Evolutionary conservation across 1,140 invertebrate species (phyloP), one percentile per base, ranked within the genome.

Genomic region (Camponotus vicinus): DNA sequence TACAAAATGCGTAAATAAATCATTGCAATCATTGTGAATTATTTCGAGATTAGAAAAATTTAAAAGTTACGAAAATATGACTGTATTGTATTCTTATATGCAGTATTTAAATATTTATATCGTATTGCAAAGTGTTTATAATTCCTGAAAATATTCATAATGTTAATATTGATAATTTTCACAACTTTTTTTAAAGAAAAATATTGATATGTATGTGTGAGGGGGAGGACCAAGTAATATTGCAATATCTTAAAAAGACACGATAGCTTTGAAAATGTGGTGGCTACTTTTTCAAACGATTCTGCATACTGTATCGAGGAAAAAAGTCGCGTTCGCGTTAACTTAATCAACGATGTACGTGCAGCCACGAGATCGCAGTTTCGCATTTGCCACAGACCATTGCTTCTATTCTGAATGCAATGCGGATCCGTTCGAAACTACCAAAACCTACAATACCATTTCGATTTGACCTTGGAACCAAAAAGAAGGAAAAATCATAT

Each of bases 311-410:
- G 69, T 83, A 89, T 32, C 45, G 27, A 66, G 32, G 78, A 86
- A 83, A 82, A 82, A 66, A 83, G 66, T 89, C 42, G 84, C 52
- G 59, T 73, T 79, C 52, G 73, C 79, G 89, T 90, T 89, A 89
- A 90, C 85, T 88, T 87, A 90, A 89, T 89, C 89, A 90, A 57
- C 42, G 66, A 59, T 40, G 73, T 76, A 84, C 88, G 88, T 89
- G 88, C 85, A 73, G 77, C 85, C 86, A 71, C 63, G 59, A 83
- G 37, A 59, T 64, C 9, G 76, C 76, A 80, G 79, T 59, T 78
- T 89, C 70, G 75, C 85, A 90, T 90, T 90, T 89, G 86, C 79
- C 79, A 87, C 77, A 55, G 85, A 64, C 88, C 85, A 88, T 90
- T 90, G 88, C 67, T 57, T 76, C 18, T 32, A 57, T 34, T 77